phyloP scores from a whole-genome alignment of 2,888 invertebrate species.

The Apantesis nais region DNA sequence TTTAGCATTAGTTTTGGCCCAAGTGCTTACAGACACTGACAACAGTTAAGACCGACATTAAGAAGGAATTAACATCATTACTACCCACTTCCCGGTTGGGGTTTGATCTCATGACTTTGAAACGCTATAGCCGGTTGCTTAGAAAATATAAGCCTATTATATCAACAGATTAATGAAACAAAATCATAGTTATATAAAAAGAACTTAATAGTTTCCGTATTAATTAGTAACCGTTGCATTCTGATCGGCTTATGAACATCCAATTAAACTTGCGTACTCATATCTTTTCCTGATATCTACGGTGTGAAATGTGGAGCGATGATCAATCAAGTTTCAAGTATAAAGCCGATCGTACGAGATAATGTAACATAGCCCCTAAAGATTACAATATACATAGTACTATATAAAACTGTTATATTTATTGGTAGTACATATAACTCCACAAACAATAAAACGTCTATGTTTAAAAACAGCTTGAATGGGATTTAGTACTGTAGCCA shows the following conservation, averaged over 20 bases:
- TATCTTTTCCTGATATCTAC: constrained; percentile 25
- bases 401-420: background rate
- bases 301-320: constrained; percentile 35
- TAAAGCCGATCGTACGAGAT: constrained; percentile 18
- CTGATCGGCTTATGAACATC: constrained; percentile 32
- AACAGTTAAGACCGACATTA: background rate
- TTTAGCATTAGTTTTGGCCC: background rate
- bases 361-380: background rate
- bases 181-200: constrained; percentile 8
- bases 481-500: no score
- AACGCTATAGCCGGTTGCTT: background rate
- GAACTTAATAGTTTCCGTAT: background rate
- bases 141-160: background rate
- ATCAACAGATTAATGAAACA: constrained; percentile 5
- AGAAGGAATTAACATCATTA: background rate
- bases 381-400: background rate
- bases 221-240: constrained; percentile 20
- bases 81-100: background rate
- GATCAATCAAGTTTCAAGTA: constrained; percentile 32
- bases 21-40: background rate
- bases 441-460: no score
- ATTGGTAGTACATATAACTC: no score
- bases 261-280: constrained; percentile 37
- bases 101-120: background rate
- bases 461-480: no score